Base-by-base conservation (phyloP, 2,113 vertebrate species). In the Thermophis baileyi region DNA sequence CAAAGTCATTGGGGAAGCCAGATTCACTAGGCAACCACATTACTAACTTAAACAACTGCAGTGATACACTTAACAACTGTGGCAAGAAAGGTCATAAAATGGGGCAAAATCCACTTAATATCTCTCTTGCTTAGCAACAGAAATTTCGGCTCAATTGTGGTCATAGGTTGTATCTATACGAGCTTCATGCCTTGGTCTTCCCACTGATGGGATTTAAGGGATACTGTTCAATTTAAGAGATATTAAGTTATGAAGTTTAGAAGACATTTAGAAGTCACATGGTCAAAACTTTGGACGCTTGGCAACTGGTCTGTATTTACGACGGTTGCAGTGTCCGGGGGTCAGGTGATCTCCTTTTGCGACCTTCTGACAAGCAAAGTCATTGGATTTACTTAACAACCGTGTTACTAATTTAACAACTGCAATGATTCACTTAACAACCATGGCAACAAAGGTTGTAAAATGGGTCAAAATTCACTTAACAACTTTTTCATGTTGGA, bases 81-180 rank as follows among this genome's bases (percentile, higher is more conserved):
- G 57, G 57, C 27, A 63, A 63, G 10, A 12, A 63, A 63, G 3
- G 27, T 12, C 57, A 63, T 60, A 60, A 60, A 27, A 60, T 60
- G 9, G 57, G 25, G 57, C 57, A 27, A 60, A 30, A 30, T 63
- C 27, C 57, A 63, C 27, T 63, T 63, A 63, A 30, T 8, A 57
- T 57, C 55, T 12, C 57, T 63, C 9, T 63, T 9, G 10, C 27
- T 63, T 63, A 30, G 27, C 57, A 63, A 30, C 57, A 63, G 10
- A 30, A 60, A 30, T 63, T 63, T 63, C 12, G 10, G 27, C 57
- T 63, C 57, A 63, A 0, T 63, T 30, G 57, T 4, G 57, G 57
- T 63, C 25, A 1, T 25, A 27, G 0, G 8, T 57, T 57, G 25
- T 60, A 30, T 27, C 2, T 11, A 3, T 27, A 60, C 0, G 3